Base-by-base conservation (phyloP, 1,140 invertebrate species). In the Amyelois transitella region DNA sequence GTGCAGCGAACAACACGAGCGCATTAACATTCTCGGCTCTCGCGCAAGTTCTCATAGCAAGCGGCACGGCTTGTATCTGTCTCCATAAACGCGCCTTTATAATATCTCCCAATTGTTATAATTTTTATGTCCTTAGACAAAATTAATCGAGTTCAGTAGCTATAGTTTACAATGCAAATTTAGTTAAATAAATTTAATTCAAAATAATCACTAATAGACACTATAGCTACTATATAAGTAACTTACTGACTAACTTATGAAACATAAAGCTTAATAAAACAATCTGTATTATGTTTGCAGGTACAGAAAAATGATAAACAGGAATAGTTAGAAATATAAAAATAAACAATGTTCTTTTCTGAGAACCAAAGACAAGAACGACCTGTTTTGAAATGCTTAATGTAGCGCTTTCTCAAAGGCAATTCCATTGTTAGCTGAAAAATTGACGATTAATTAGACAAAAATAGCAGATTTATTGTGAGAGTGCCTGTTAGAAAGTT, bases 261-360 rank as follows among this genome's bases (percentile, higher is more conserved):
- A n/a, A n/a, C n/a, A n/a, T n/a, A n/a, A n/a, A n/a, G n/a, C n/a
- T n/a, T n/a, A n/a, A n/a, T n/a, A n/a, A n/a, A n/a, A n/a, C n/a
- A n/a, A n/a, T n/a, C n/a, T n/a, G n/a, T n/a, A n/a, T n/a, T n/a
- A n/a, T n/a, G n/a, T n/a, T n/a, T n/a, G n/a, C n/a, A n/a, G n/a
- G n/a, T n/a, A n/a, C n/a, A n/a, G n/a, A n/a, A n/a, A n/a, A n/a
- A n/a, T n/a, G n/a, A n/a, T n/a, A n/a, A n/a, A n/a, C n/a, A n/a
- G n/a, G n/a, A n/a, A n/a, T n/a, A n/a, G n/a, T n/a, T n/a, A n/a
- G n/a, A n/a, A n/a, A n/a, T n/a, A n/a, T n/a, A n/a, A n/a, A n/a
- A n/a, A n/a, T 80, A 81, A 66, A 83, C 72, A 69, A 79, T 76
- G 76, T 80, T 72, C 69, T 65, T 48, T 84, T 81, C 80, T 75